Conservation (phyloP, 2,797 vertebrate genomes). For the Synanceia verrucosa region DNA sequence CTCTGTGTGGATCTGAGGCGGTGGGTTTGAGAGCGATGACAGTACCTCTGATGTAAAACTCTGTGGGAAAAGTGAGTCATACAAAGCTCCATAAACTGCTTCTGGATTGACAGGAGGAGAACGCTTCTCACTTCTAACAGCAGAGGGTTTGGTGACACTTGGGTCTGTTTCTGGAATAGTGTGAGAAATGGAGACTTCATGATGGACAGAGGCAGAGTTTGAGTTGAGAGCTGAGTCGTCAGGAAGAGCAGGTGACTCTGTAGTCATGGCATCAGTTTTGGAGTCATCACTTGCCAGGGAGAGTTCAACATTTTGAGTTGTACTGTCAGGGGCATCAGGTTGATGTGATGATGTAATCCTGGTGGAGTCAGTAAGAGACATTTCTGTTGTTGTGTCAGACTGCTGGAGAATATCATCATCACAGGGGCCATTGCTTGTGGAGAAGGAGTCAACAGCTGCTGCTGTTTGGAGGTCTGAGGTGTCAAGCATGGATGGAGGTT, state of each 20-base stretch:
- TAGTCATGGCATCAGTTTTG: neutral
- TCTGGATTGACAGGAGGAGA: neutral
- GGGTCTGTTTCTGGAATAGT: neutral
- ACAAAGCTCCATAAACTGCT: slow-evolving; percentile 38
- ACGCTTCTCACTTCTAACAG: neutral
- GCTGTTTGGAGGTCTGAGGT: neutral
- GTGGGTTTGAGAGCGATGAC: neutral
- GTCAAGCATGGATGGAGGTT: neutral
- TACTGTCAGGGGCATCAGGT: neutral
- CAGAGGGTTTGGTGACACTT: neutral
- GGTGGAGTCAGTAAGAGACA: neutral
- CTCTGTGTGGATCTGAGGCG: neutral
- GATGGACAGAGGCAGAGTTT: neutral
- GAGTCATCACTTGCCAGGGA: neutral
- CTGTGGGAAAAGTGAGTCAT: slow-evolving; percentile 55
- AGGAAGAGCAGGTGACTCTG: neutral
- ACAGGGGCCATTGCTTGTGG: neutral
- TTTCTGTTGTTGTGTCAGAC: neutral
- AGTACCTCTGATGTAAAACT: slow-evolving; percentile 33
- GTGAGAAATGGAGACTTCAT: neutral
- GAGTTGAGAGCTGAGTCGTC: neutral
- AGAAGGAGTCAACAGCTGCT: neutral
- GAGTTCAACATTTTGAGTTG: neutral
- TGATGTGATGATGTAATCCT: neutral
- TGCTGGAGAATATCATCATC: neutral